Evolutionary conservation across 2,888 invertebrate genomes (phyloP), one percentile per base, ranked within the genome.

Genomic region (Arctia plantaginis): DNA sequence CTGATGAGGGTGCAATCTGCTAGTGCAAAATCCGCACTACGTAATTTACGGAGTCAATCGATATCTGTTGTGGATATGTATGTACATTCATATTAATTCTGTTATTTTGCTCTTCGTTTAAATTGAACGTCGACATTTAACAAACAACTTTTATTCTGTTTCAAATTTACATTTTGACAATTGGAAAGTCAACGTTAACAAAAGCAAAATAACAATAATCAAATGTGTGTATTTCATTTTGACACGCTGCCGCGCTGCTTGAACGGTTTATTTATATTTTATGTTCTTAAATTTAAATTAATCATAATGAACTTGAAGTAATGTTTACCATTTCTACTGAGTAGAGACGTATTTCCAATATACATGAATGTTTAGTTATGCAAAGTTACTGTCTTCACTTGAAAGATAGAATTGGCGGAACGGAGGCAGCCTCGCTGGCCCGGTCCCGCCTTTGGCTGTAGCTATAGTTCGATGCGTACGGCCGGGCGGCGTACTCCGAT

Each of bases 151-250:
- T 92, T 90, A 90, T 92, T 90, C 91, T 87, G 87, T 89, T 89
- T 89, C 86, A 89, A 90, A 92, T 92, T 93, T 92, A 86, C 92
- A 93, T 93, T 93, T 92, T 91, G 87, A 90, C 91, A 92, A 88
- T 88, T 88, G 88, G 89, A 90, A 89, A 88, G 89, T 88, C 88
- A 86, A 84, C 87, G 90, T 92, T 93, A 91, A 89, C 90, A 91
- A 91, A 90, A 90, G 90, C 87, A 86, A 82, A 86, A 88, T 88
- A 87, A 88, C 85, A 80, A 77, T 85, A 85, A 86, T 82, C 80
- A 85, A 85, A 71, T 74, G 86, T 85, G 85, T 86, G 86, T 87
- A 87, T 88, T 90, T 86, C 76, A 83, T 87, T 85, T 85, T 83
- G 82, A 85, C 84, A 86, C n/a, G 18, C 67, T 67, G 35, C n/a